These are phyloP conservation scores for Oostethus manadensis DNA, from an alignment of 2,113 vertebrate genomes.

Conservation along the genomic window DNA sequence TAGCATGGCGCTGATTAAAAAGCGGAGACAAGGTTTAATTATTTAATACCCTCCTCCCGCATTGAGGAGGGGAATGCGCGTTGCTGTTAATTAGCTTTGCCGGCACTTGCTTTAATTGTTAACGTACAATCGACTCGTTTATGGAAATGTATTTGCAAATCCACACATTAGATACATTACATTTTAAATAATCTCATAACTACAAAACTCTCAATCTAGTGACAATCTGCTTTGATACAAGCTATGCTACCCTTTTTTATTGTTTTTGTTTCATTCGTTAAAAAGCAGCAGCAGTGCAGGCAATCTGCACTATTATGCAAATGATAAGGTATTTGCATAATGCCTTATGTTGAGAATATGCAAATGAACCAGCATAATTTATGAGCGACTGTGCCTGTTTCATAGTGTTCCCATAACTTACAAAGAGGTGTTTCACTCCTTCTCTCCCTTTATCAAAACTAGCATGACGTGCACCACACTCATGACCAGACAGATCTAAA, in stretches of 20 bases:
- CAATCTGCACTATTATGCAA: conserved; percentile 96
- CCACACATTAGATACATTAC: too few species aligned
- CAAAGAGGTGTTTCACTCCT: conserved; percentile 73
- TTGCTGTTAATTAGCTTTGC: conserved; percentile 64
- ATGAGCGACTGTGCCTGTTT: conserved; percentile 87
- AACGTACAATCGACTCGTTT: conserved; percentile 46
- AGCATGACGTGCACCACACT: conserved; percentile 58
- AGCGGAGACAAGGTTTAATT: conserved; percentile 53
- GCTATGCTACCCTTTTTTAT: conserved; percentile 66
- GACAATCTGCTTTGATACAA: conserved; percentile 11
- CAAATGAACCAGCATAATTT: conserved; percentile 95
- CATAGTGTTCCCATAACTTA: conserved; percentile 90
- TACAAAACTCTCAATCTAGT: conserved; percentile 5
- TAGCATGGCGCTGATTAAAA: conserved; percentile 49
- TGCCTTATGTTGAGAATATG: conserved; percentile 92
- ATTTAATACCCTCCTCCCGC: conserved; percentile 56
- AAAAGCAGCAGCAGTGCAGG: conserved; percentile 82
- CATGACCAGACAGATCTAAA: conserved; percentile 55
- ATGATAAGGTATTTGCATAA: conserved; percentile 90
- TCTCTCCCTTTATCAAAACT: conserved; percentile 58
- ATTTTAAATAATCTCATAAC: not conserved
- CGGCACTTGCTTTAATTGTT: conserved; percentile 34
- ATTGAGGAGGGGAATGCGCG: conserved; percentile 26
- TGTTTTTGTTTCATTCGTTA: conserved; percentile 43
- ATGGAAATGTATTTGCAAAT: conserved; percentile 22